Conservation (phyloP, 2,113 vertebrate species). For the Noctilio leporinus region DNA sequence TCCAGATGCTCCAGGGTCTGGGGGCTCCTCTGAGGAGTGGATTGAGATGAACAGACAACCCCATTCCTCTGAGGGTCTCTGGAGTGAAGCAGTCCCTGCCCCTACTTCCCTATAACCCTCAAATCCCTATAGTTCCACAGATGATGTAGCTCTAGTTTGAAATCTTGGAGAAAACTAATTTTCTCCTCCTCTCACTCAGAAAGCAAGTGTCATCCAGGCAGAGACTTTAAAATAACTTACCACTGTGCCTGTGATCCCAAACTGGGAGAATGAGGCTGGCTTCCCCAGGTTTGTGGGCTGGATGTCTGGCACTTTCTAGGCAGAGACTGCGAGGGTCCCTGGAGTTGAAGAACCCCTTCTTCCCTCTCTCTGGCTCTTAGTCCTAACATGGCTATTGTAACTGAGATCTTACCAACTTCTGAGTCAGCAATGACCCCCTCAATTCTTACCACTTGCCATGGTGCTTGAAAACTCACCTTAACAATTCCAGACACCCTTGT, state of each 20-base stretch:
- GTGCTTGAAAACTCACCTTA: background rate
- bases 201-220: conserved; percentile 13
- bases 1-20: background rate
- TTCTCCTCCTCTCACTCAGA: conserved; percentile 29
- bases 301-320: background rate
- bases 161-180: conserved; percentile 43
- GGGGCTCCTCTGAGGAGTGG: background rate
- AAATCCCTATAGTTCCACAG: background rate
- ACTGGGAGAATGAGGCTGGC: background rate
- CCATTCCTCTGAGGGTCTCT: background rate
- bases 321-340: background rate
- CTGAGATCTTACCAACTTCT: background rate
- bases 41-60: background rate
- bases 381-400: background rate
- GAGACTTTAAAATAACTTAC: conserved; percentile 58
- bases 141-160: conserved; percentile 10
- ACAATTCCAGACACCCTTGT: background rate
- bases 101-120: background rate
- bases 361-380: background rate
- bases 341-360: background rate
- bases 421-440: background rate
- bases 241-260: background rate
- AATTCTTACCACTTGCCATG: background rate
- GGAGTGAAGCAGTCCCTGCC: background rate
- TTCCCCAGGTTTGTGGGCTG: background rate